phyloP scores from a whole-genome alignment of 2,888 invertebrate species.

The Drosophila mimetica region DNA sequence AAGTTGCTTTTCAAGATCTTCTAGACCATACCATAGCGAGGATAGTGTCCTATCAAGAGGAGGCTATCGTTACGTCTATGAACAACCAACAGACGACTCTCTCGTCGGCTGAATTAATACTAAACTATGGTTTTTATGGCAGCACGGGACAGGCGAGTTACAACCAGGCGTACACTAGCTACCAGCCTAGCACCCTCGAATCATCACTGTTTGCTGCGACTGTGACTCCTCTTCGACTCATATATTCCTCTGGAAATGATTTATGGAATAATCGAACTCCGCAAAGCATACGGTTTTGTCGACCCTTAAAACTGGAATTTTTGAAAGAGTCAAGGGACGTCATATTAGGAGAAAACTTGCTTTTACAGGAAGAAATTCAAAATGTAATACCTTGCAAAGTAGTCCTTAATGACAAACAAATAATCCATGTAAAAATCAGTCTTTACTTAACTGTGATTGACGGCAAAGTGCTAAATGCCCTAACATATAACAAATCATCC shows the following conservation, averaged over 20 bases:
- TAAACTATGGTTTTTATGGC: constrained; percentile 22
- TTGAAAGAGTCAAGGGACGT: not conserved
- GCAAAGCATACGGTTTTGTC: not conserved
- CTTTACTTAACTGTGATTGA: not conserved
- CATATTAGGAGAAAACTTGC: not conserved
- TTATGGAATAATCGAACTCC: constrained; percentile 15
- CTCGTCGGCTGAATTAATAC: constrained; percentile 5
- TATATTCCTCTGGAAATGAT: constrained; percentile 7
- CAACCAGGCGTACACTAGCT: constrained; percentile 4
- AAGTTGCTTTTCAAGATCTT: too few relatives aligned
- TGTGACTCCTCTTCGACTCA: constrained; percentile 6
- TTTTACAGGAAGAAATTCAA: not conserved
- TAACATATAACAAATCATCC: not conserved
- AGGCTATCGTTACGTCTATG: too few relatives aligned
- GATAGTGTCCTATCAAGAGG: too few relatives aligned
- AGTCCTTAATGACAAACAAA: not conserved
- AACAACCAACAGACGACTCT: too few relatives aligned
- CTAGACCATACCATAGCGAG: too few relatives aligned
- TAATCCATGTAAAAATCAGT: not conserved
- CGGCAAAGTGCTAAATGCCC: not conserved
- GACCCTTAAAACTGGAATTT: not conserved
- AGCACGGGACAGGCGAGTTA: constrained; percentile 20
- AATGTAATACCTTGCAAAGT: not conserved
- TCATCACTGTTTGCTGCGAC: constrained; percentile 16
- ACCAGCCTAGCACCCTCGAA: not conserved